Evolutionary conservation across 2,888 invertebrate species (phyloP).

Genomic region (Artemia sinica): DNA sequence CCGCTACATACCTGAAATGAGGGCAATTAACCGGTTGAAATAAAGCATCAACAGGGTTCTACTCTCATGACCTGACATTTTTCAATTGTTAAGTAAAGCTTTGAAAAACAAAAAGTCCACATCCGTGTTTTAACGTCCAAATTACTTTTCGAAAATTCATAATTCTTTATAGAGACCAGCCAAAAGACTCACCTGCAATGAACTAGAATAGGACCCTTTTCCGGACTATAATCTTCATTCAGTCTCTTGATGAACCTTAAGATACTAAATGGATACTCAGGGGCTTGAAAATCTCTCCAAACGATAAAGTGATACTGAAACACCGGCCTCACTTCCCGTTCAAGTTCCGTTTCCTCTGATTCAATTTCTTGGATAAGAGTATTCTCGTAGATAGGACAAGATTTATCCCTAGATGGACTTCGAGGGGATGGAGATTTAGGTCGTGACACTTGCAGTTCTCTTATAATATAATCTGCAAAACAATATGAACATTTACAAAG

Average conservation of each 20-base stretch:
- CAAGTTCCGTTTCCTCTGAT: slow-evolving; percentile 23
- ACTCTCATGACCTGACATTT: too few relatives aligned
- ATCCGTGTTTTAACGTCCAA: too few relatives aligned
- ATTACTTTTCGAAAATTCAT: too few relatives aligned
- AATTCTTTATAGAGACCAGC: too few relatives aligned
- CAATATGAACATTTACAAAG: too few relatives aligned
- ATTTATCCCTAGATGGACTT: background rate
- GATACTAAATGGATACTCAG: slow-evolving; percentile 80
- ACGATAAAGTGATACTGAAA: slow-evolving; percentile 83
- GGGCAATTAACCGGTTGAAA: too few relatives aligned
- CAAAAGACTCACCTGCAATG: slow-evolving; percentile 47
- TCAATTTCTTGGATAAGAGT: slow-evolving; percentile 18
- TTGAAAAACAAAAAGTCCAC: too few relatives aligned
- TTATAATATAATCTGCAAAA: slow-evolving; percentile 57
- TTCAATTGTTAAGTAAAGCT: too few relatives aligned
- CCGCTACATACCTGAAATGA: too few relatives aligned
- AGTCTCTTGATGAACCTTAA: slow-evolving; percentile 74
- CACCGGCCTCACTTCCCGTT: slow-evolving; percentile 40
- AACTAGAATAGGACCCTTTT: slow-evolving; percentile 65
- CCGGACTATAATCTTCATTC: slow-evolving; percentile 61
- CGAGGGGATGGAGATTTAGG: slow-evolving; percentile 1
- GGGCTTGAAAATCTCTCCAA: slow-evolving; percentile 92
- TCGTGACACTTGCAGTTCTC: slow-evolving; percentile 47
- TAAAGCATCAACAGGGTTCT: too few relatives aligned
- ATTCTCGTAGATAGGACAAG: background rate